Percentiles rank a stretch among this genome's conserved stretches.
These are phyloP conservation scores for Anoplolepis gracilipes DNA, from an alignment of 1,140 invertebrate species.

Conservation along the genomic window DNA sequence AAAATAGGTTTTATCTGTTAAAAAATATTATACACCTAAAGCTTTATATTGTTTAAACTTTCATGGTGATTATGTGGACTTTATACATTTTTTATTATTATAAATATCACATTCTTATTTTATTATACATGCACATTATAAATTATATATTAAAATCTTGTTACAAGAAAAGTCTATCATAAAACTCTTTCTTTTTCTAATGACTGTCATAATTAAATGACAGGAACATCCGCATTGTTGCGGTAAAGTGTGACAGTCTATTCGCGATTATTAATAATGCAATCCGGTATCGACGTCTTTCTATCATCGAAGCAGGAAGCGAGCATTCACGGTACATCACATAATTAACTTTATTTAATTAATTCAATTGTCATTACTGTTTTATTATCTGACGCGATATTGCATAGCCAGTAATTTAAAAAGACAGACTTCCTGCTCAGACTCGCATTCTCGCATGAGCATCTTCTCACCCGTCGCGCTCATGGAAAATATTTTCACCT, in stretches of 20 bases:
- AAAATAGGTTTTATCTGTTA: neutral
- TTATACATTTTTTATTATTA: neutral
- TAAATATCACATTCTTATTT: too few relatives aligned
- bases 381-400: constrained; percentile 23
- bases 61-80: neutral
- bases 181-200: neutral
- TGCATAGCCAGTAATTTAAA: constrained; percentile 19
- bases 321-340: neutral
- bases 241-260: neutral
- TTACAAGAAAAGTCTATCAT: neutral
- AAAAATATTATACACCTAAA: neutral
- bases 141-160: neutral
- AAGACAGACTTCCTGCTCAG: constrained; percentile 25
- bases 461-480: neutral
- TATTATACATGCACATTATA: neutral
- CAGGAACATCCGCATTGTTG: constrained; percentile 32
- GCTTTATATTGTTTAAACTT: neutral
- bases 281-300: constrained; percentile 26
- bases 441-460: constrained; percentile 23
- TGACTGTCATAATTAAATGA: neutral
- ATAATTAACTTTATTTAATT: constrained; percentile 42
- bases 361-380: constrained; percentile 47
- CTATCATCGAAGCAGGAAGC: constrained; percentile 31
- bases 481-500: constrained; percentile 21
- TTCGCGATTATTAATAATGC: constrained; percentile 43